Evolutionary conservation across 1,140 invertebrate species (phyloP), one percentile per base, ranked within the genome.

Genomic region (Drosophila ironensis): DNA sequence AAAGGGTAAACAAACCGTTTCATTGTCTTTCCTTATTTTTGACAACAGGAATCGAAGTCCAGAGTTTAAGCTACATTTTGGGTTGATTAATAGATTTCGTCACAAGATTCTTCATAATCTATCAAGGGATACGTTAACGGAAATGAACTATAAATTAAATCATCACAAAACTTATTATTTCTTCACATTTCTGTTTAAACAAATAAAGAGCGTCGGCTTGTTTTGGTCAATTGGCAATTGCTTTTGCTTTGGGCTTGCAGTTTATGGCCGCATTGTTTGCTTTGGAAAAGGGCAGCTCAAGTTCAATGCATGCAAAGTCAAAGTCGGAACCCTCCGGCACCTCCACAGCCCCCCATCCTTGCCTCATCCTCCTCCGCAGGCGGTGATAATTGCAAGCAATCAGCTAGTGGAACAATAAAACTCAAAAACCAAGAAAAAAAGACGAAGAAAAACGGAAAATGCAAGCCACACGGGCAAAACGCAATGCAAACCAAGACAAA

Each of bases 371-470:
- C 4, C 38, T 16, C n/a, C 47, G 38, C n/a, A n/a, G 51, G 53
- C 48, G 47, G 42, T 52, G 22, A 68, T 72, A 76, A 82, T 63
- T 69, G 68, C 46, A 50, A 51, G 68, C 50, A 72, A 70, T 76
- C 71, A 76, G 35, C 64, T 60, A 70, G 75, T 80, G 75, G 75
- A 80, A 74, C 64, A 73, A 56, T 54, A 70, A 59, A 59, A 69
- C 28, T 27, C 45, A 22, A 57, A 54, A 59, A 64, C n/a, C 12
- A 63, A 33, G 9, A 69, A 75, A 59, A 27, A 40, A n/a, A n/a
- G n/a, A n/a, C n/a, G n/a, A n/a, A 20, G 47, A 59, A 54, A 37
- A 5, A 33, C 47, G 47, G 59, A 47, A 64, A 66, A 48, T 40
- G 59, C 42, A 72, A 28, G 57, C 27, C 30, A 52, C 47, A 50